Percentiles rank a stretch among this genome's conserved stretches.
phyloP scores from a whole-genome alignment of 2,797 vertebrate genomes.

The Gallinago solitaria region DNA sequence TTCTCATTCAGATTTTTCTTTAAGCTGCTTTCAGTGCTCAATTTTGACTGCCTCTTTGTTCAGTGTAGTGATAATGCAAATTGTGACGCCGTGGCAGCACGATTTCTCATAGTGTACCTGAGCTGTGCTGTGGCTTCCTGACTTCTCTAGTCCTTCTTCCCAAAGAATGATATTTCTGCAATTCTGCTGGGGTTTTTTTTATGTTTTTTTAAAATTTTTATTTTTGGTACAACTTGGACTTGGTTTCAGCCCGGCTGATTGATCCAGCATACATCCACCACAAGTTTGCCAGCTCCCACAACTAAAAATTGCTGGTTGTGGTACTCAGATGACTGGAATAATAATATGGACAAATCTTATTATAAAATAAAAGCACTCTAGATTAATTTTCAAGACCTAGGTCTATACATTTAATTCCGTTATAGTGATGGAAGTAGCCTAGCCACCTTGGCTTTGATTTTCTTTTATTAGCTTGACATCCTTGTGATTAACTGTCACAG shows the following conservation, averaged over 20 bases:
- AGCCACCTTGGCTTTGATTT: neutral
- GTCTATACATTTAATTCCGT: neutral
- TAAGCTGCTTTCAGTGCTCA: neutral
- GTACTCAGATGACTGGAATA: neutral
- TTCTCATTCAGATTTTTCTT: neutral
- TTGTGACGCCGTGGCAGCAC: neutral
- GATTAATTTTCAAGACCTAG: neutral
- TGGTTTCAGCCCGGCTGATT: neutral
- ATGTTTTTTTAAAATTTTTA: neutral
- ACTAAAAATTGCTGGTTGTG: neutral
- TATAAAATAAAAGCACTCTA: neutral
- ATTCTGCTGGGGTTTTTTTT: neutral
- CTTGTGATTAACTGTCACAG: neutral
- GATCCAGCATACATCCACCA: neutral
- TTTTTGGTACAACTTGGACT: neutral
- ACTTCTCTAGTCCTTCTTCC: neutral
- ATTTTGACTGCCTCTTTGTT: neutral
- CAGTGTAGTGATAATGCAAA: neutral
- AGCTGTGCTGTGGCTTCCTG: neutral
- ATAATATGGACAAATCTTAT: neutral
- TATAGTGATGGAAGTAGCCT: neutral
- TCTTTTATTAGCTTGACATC: neutral
- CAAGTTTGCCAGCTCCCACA: accelerated
- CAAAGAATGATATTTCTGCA: neutral
- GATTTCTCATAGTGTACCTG: neutral